Percentiles rank a stretch among this genome's conserved stretches.
Conservation (phyloP, 1,140 invertebrate species). For the Aethina tumida region DNA sequence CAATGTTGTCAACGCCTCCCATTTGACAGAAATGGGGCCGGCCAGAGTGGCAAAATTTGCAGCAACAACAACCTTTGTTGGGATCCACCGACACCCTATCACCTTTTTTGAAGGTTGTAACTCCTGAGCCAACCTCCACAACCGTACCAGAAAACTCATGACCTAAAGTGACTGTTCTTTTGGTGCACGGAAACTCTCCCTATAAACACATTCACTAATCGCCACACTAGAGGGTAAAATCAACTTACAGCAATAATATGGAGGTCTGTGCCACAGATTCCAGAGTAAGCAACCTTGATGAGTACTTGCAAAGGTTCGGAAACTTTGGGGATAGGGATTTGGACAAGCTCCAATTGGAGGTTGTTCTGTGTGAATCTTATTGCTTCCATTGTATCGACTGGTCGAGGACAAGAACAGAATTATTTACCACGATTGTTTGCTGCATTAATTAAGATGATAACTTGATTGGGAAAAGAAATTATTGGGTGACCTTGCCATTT, state of each 20-base stretch:
- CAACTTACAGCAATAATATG: conserved; percentile 54
- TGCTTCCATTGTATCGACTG: conserved; percentile 45
- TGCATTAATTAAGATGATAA: too few species aligned
- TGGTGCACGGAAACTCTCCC: conserved; percentile 50
- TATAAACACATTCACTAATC: conserved; percentile 23
- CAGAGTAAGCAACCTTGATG: conserved; percentile 50
- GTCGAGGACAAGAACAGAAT: too few species aligned
- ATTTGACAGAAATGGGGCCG: conserved; percentile 47
- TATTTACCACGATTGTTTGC: too few species aligned
- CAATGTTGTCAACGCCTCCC: conserved; percentile 49
- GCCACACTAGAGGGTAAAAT: not conserved
- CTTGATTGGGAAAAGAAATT: too few species aligned
- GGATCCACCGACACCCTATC: conserved; percentile 56
- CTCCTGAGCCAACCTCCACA: conserved; percentile 43
- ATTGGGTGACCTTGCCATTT: too few species aligned
- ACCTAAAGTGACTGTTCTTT: conserved; percentile 45
- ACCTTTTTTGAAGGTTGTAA: conserved; percentile 49
- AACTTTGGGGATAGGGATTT: conserved; percentile 40
- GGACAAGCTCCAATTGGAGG: conserved; percentile 37
- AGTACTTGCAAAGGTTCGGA: conserved; percentile 43
- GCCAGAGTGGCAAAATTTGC: conserved; percentile 44
- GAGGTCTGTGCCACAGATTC: conserved; percentile 72
- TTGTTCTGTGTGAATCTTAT: conserved; percentile 43
- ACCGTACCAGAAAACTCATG: conserved; percentile 60
- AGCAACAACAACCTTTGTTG: conserved; percentile 49